Base-by-base conservation (phyloP, 2,888 invertebrate genomes). In the Dasypolia templi region DNA sequence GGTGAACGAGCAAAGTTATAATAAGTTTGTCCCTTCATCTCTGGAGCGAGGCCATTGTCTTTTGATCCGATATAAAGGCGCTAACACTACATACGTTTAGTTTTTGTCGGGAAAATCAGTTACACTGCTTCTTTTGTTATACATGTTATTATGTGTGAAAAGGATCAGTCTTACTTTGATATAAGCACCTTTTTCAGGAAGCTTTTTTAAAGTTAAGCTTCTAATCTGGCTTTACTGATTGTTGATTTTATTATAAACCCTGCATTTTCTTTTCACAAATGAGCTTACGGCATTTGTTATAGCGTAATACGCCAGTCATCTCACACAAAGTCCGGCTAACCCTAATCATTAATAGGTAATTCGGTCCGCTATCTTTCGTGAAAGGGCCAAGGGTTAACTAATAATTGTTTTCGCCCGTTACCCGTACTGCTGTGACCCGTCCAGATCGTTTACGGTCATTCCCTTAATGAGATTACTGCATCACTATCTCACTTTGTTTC, bases 1-100 rank as follows among this genome's bases (percentile, higher is more conserved):
- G 92, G 92, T 90, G 92, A 93, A 94, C 91, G 94, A 93, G 92
- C 91, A 91, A 95, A 95, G 93, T 95, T 95, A 93, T 95, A 94
- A 94, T 95, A 95, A 95, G 91, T 95, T 93, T 84, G 92, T 91
- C 91, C 91, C 91, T 91, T 92, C 90, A 88, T 89, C 88, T 90
- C 87, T 86, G 85, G 86, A 87, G 87, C 85, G 87, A 89, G 89
- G 90, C 89, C 88, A 91, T 92, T 94, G 91, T 94, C 92, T 93
- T 92, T 90, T 91, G 92, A 92, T 92, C 91, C 89, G 86, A 90
- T 92, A 89, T 91, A 87, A 92, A 89, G 84, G 80, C 81, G 75
- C 82, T 84, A 87, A 89, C 87, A 88, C 87, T 70, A 69, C 72
- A 80, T 76, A 66, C 65, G 29, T 72, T 53, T 72, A 72, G 70